Evolutionary conservation across 2,113 vertebrate genomes (phyloP).

Genomic region (Zootoca vivipara): DNA sequence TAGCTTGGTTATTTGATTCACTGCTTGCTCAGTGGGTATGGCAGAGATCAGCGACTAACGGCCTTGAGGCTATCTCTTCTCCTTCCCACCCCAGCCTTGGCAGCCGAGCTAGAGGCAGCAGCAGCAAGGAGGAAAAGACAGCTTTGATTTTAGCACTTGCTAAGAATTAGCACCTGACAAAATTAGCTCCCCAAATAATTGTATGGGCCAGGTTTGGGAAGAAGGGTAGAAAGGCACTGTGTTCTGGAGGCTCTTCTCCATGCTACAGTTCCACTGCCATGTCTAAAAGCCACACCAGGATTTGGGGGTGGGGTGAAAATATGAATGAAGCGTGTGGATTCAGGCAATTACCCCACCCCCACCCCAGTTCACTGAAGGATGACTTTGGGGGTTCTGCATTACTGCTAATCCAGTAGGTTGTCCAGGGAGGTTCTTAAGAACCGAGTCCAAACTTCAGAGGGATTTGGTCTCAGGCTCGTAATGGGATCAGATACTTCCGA

Average conservation of each 20-base stretch:
- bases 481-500: not conserved
- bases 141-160: not conserved
- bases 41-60: not conserved
- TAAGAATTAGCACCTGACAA: not conserved
- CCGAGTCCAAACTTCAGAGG: not conserved
- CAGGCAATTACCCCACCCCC: not conserved
- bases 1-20: conserved; percentile 31
- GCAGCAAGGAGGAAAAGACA: not conserved
- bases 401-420: not conserved
- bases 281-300: not conserved
- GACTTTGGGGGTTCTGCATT: not conserved
- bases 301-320: too few species aligned
- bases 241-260: conserved; percentile 15
- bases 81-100: too few species aligned
- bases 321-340: not conserved
- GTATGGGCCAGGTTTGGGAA: too few species aligned
- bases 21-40: conserved; percentile 11
- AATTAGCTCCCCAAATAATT: not conserved
- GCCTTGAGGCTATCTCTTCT: not conserved
- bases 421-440: not conserved
- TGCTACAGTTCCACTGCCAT: not conserved
- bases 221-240: not conserved
- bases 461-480: not conserved
- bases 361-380: rapidly evolving
- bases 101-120: not conserved